Evolutionary conservation across 2,797 vertebrate species (phyloP).

Genomic region (Galaxias olidus): DNA sequence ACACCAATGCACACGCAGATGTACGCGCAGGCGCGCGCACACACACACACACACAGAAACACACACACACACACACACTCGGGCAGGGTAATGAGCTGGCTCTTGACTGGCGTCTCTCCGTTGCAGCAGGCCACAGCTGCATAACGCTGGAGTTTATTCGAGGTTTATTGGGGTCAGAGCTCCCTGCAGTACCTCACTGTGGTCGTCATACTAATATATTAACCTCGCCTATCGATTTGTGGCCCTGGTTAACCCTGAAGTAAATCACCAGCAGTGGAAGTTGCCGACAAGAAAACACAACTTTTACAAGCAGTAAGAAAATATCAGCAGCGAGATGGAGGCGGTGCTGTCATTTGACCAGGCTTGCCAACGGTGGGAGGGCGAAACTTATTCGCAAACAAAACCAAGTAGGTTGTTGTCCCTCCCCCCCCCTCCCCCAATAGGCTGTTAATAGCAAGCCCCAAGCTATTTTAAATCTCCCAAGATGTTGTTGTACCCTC

Average conservation of each 20-base stretch:
- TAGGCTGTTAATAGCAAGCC: too few relatives aligned
- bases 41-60: too few relatives aligned
- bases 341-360: too few relatives aligned
- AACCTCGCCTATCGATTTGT: conserved; percentile 52
- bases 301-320: conserved; percentile 9
- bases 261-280: conserved; percentile 20
- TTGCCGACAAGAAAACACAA: conserved; percentile 7
- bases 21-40: conserved; percentile 12
- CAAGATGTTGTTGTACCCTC: too few relatives aligned
- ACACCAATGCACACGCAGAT: conserved; percentile 12
- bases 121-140: conserved; percentile 47
- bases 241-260: conserved; percentile 19
- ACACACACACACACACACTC: conserved; percentile 6
- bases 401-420: too few relatives aligned
- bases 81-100: conserved; percentile 16
- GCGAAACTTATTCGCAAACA: too few relatives aligned
- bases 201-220: conserved; percentile 51
- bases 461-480: too few relatives aligned
- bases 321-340: too few relatives aligned
- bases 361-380: too few relatives aligned
- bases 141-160: conserved; percentile 51
- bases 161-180: conserved; percentile 56
- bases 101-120: conserved; percentile 19
- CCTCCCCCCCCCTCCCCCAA: too few relatives aligned
- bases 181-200: conserved; percentile 44